phyloP scores from a whole-genome alignment of 2,888 invertebrate species.

The Scrobipalpa costella region DNA sequence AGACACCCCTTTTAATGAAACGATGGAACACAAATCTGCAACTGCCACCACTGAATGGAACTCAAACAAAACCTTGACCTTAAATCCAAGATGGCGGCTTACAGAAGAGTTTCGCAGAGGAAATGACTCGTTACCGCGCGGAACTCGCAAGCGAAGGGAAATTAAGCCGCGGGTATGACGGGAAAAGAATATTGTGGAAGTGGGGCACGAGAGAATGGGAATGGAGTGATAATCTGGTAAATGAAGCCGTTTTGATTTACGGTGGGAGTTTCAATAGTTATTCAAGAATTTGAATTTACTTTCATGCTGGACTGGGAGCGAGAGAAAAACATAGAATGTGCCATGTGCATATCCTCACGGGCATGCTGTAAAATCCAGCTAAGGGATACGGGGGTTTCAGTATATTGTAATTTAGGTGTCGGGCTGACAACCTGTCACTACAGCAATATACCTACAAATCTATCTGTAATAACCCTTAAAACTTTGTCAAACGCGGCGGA shows the following conservation, averaged over 20 bases:
- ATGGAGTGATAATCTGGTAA: not conserved
- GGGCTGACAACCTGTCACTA: too few species aligned
- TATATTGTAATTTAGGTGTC: too few species aligned
- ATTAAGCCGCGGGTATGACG: not conserved
- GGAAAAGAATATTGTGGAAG: not conserved
- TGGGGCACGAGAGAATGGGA: not conserved
- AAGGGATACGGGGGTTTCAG: too few species aligned
- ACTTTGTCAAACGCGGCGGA: too few species aligned
- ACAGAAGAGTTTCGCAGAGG: conserved; percentile 40
- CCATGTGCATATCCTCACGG: too few species aligned
- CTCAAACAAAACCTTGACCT: conserved; percentile 30
- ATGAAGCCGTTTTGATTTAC: not conserved
- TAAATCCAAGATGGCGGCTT: conserved; percentile 29
- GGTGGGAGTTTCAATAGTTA: too few species aligned
- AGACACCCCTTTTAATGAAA: not conserved
- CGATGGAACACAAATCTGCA: not conserved
- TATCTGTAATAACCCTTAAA: too few species aligned
- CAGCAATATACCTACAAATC: too few species aligned
- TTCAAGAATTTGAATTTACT: too few species aligned
- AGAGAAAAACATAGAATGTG: too few species aligned
- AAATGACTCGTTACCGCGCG: conserved; percentile 52
- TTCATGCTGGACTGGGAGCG: too few species aligned
- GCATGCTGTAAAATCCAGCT: too few species aligned
- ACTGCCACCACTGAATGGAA: not conserved
- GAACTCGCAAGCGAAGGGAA: conserved; percentile 9